Conservation (phyloP, 2,113 vertebrate genomes). For the Oxygymnocypris stewartii region DNA sequence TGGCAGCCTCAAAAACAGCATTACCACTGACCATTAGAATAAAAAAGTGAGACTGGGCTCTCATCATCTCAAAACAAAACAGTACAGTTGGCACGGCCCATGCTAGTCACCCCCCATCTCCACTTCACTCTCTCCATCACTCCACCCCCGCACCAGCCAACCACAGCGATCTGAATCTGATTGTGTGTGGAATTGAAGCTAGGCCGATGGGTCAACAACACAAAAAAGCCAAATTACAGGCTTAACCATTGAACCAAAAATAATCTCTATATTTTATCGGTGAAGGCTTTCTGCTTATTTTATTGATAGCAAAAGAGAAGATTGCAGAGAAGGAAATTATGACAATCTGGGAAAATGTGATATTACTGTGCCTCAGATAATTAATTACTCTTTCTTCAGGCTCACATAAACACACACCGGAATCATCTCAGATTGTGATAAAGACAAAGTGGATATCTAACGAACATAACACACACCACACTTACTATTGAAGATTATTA, state of each 20-base stretch:
- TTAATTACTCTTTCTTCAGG: slow-evolving; percentile 3
- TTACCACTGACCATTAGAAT: background rate
- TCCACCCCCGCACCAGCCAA: background rate
- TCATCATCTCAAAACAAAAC: slow-evolving; percentile 5
- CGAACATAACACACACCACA: background rate
- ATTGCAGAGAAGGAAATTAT: background rate
- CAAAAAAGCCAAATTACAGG: slow-evolving; percentile 12
- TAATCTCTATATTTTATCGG: background rate
- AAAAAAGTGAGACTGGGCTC: background rate
- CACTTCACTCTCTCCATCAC: no score
- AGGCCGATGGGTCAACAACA: slow-evolving; percentile 13
- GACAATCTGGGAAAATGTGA: background rate
- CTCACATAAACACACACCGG: background rate
- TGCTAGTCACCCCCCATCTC: background rate
- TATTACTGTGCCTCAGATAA: background rate
- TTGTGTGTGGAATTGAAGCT: background rate
- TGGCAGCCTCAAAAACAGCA: background rate
- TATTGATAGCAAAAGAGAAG: background rate
- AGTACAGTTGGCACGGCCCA: background rate
- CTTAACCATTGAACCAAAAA: background rate
- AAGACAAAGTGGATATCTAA: background rate
- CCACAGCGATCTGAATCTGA: background rate
- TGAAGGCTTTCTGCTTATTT: background rate
- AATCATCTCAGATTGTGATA: background rate
- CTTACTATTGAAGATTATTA: background rate